Evolutionary conservation across 2,888 invertebrate species (phyloP).

Genomic region (Stenodera caucasica): DNA sequence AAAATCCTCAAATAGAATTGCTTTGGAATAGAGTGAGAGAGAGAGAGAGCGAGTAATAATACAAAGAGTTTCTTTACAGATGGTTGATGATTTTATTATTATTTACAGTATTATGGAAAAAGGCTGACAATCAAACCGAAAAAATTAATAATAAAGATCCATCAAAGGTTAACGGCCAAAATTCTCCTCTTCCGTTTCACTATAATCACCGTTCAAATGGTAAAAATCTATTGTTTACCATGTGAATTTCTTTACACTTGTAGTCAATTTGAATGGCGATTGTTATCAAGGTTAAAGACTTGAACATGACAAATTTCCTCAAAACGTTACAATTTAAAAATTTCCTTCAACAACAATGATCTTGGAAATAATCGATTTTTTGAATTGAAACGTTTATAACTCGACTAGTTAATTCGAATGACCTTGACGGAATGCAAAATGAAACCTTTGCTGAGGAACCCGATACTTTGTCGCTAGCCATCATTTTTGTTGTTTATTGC

Average conservation of each 20-base stretch:
- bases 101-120: not conserved
- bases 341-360: no score
- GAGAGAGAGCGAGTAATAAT: not conserved
- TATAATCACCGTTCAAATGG: not conserved
- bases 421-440: no score
- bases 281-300: slow-evolving; percentile 4
- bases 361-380: no score
- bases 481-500: no score
- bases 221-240: slow-evolving; percentile 22
- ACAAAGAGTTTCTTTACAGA: not conserved
- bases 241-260: not conserved
- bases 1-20: not conserved
- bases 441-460: no score
- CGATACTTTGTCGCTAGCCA: no score
- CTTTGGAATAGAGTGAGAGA: not conserved
- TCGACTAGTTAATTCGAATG: no score
- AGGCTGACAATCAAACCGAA: not conserved
- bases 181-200: slow-evolving; percentile 17
- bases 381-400: no score
- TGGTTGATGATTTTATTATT: not conserved
- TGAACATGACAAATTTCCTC: no score
- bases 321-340: no score
- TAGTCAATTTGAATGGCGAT: not conserved
- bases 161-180: slow-evolving; percentile 22
- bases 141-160: not conserved